phyloP scores from a whole-genome alignment of 2,797 vertebrate genomes.

The Pseudocheirus occidentalis region DNA sequence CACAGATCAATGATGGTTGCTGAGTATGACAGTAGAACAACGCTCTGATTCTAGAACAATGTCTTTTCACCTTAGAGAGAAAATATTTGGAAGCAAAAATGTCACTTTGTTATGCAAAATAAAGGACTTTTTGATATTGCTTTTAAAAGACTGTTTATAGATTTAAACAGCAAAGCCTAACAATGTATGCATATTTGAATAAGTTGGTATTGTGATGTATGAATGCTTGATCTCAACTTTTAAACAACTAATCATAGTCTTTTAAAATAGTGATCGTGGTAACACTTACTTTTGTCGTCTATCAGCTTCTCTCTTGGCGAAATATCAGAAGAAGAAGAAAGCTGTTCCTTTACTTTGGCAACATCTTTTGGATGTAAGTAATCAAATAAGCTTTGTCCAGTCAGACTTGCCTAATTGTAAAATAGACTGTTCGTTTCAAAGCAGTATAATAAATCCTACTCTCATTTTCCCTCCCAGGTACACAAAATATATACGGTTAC shows the following conservation, averaged over 20 bases:
- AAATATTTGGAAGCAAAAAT: slow-evolving; percentile 70
- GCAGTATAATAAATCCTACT: not conserved
- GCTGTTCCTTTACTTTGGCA: slow-evolving; percentile 97
- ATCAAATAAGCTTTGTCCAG: slow-evolving; percentile 96
- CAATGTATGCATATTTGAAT: slow-evolving; percentile 5
- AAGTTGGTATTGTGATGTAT: not conserved
- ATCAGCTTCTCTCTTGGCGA: slow-evolving; percentile 92
- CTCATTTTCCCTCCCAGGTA: slow-evolving; percentile 8
- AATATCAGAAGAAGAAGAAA: slow-evolving; percentile 92
- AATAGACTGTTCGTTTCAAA: slow-evolving; percentile 58
- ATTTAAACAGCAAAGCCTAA: slow-evolving; percentile 21
- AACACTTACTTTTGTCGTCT: slow-evolving; percentile 93
- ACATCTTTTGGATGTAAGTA: slow-evolving; percentile 97
- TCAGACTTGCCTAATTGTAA: slow-evolving; percentile 89
- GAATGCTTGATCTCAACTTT: slow-evolving; percentile 33
- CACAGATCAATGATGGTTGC: not conserved
- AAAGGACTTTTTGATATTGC: slow-evolving; percentile 38
- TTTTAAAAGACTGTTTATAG: slow-evolving; percentile 53
- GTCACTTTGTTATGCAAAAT: slow-evolving; percentile 61
- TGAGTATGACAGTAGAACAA: slow-evolving; percentile 37
- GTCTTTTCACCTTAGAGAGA: slow-evolving; percentile 78
- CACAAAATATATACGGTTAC: slow-evolving; percentile 10
- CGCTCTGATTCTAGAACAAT: slow-evolving; percentile 79
- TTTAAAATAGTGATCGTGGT: slow-evolving; percentile 3
- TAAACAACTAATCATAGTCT: not conserved